phyloP scores from a whole-genome alignment of 2,888 invertebrate species.

The Meiosimyza platycephala region DNA sequence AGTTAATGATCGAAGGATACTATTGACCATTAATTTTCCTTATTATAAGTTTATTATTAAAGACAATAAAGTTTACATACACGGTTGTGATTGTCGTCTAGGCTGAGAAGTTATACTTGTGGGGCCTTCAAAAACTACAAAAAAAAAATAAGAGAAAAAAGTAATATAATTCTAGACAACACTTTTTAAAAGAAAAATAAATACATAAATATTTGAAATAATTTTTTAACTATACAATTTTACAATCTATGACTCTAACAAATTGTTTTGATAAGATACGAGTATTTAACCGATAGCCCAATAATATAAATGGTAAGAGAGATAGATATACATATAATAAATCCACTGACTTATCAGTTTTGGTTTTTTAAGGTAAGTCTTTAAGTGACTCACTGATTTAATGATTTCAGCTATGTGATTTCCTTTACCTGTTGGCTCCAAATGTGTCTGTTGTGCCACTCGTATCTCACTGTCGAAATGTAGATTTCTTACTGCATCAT shows the following conservation, averaged over 20 bases:
- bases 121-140: slow-evolving; percentile 59
- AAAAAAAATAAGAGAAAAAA: slow-evolving; percentile 30
- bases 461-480: slow-evolving; percentile 65
- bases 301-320: too few relatives aligned
- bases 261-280: slow-evolving; percentile 14
- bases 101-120: slow-evolving; percentile 62
- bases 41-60: too few relatives aligned
- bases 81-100: slow-evolving; percentile 33
- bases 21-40: too few relatives aligned
- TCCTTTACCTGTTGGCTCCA: slow-evolving; percentile 59
- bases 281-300: too few relatives aligned
- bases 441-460: slow-evolving; percentile 57
- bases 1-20: too few relatives aligned
- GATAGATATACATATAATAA: too few relatives aligned
- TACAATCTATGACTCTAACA: slow-evolving; percentile 22
- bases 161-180: slow-evolving; percentile 6
- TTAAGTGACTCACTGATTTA: too few relatives aligned
- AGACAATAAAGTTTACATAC: too few relatives aligned
- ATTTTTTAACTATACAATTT: neutral
- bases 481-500: slow-evolving; percentile 62
- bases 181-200: slow-evolving; percentile 16
- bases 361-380: too few relatives aligned
- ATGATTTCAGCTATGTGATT: neutral
- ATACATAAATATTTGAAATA: slow-evolving; percentile 7
- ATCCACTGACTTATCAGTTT: too few relatives aligned